Base-by-base conservation (phyloP, 2,797 vertebrate species). In the Sebastes minor region DNA sequence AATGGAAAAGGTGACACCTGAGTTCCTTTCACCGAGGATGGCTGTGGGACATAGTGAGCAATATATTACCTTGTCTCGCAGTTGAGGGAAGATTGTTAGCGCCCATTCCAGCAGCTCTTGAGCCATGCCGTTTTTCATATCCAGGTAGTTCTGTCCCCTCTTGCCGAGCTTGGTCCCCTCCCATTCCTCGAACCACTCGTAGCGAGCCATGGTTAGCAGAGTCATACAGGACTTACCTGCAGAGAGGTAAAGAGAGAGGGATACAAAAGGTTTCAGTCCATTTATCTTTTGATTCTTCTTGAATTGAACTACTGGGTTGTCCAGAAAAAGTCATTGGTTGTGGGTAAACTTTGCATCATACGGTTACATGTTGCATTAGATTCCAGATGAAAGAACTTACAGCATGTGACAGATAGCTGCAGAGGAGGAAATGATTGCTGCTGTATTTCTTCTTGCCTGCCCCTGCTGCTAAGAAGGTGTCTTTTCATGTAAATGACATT, bases 101-200 rank as follows among this genome's bases (percentile, higher is more conserved):
- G 96, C 96, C 84, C 94, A 88, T 3, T 95, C 93, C 81, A 97
- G 90, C 76, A 97, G 86, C 12, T 93, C 88, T 56, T 94, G 81
- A 4, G 96, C 95, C 60, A 97, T 96, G 79, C 78, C 80, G 89
- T 85, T 87, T 63, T 97, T 97, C 86, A 96, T 90, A 3, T 63
- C 78, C 60, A 90, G 38, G 68, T 97, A 97, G 0, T 95, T 93
- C 2, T 91, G 82, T 1, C 96, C 95, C 5, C 96, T 92, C 65
- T 92, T 95, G 28, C 92, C 94, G 27, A 94, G 69, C 1, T 85
- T 91, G 3, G 89, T 90, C 10, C 91, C 93, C 0, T 94, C 87
- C 96, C 96, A 96, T 52, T 96, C 95, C 78, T 96, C 93, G 2
- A 97, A 96, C 96, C 96, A 97, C 82, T 96, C 94, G 2, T 94